Conservation (phyloP, 2,113 vertebrate genomes). For the Macrotis lagotis region DNA sequence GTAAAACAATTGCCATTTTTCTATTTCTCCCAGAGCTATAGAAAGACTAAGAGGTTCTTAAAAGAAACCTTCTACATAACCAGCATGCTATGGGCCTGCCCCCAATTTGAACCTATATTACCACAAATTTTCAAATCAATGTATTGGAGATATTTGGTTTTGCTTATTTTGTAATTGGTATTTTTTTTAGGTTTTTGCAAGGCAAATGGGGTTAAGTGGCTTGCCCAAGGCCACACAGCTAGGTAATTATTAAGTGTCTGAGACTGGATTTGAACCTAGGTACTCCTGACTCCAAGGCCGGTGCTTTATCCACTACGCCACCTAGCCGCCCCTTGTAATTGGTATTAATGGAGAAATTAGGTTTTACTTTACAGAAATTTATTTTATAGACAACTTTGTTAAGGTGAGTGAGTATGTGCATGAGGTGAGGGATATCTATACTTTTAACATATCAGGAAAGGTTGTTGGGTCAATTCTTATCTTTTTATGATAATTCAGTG, state of each 20-base stretch:
- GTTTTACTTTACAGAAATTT: not conserved
- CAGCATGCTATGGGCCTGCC: not conserved
- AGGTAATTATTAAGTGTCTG: too few relatives aligned
- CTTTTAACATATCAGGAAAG: not conserved
- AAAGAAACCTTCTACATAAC: not conserved
- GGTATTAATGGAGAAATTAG: not conserved
- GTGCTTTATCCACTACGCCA: too few relatives aligned
- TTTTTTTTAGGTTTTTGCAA: too few relatives aligned
- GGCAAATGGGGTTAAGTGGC: too few relatives aligned
- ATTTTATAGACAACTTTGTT: not conserved
- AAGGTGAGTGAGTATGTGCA: not conserved
- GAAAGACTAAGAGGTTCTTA: not conserved
- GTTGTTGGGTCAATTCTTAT: accelerated
- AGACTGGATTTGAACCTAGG: too few relatives aligned
- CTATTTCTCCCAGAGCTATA: not conserved
- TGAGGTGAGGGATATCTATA: not conserved
- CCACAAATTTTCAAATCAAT: not conserved
- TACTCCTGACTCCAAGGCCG: too few relatives aligned
- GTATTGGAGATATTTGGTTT: not conserved
- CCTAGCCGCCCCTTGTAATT: too few relatives aligned
- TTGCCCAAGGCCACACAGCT: too few relatives aligned
- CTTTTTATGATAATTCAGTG: accelerated
- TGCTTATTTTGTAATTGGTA: not conserved
- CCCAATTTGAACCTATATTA: not conserved
- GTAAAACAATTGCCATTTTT: not conserved